Evolutionary conservation across 2,113 vertebrate genomes (phyloP), one percentile per base, ranked within the genome.

Genomic region (Chionodraco myersi): DNA sequence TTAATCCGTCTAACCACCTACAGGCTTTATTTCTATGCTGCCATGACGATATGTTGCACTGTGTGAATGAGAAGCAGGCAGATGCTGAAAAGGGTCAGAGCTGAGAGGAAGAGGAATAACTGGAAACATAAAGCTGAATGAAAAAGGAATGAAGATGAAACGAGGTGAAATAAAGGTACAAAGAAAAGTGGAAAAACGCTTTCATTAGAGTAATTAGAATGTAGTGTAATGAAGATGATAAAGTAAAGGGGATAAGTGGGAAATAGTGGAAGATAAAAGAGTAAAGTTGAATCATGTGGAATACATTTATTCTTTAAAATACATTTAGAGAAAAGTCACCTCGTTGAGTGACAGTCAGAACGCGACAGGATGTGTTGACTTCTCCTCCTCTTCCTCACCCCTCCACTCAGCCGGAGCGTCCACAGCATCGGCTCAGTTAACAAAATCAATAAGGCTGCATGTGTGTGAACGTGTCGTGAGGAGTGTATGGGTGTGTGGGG

Each of bases 391-490:
- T 7, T 72, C 7, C 85, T 62, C 30, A 73, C 78, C 64, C 71
- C 65, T 72, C 71, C 89, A 78, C 77, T 81, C 86, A 77, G 76
- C 62, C 75, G 5, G 59, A 8, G 70, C 67, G 80, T 88, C 85
- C 75, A 11, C 79, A 76, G 82, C 80, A 90, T 93, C 51, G 89
- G 92, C 90, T 95, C 94, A 87, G 86, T 94, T 94, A 92, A 94
- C 94, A 95, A 94, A 95, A 95, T 95, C 95, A 95, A 95, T 95
- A 95, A 11, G 78, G 1, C 41, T 72, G 88, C 80, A 61, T 88
- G 88, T 93, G 92, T 92, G 91, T 88, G 91, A 93, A 92, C 83
- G 89, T 91, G 87, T 91, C 88, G 76, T 58, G 87, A 74, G 82
- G 72, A 73, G 79, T 75, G 77, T 83, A 57, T 74, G 77, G 58